These are phyloP conservation scores for Trachops cirrhosus DNA, from an alignment of 2,797 vertebrate species.

Conservation along the genomic window DNA sequence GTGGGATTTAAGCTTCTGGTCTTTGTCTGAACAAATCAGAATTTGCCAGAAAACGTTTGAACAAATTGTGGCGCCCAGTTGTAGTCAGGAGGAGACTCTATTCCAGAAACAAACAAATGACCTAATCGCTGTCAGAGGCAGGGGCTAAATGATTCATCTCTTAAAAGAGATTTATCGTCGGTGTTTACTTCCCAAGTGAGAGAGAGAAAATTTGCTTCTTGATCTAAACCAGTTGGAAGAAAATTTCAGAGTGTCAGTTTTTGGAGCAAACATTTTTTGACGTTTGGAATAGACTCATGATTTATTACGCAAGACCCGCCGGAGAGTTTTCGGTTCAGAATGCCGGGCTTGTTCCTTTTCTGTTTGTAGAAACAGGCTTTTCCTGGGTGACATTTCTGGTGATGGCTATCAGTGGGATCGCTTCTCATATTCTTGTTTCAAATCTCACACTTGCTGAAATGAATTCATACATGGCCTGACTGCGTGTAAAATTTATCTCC, in stretches of 20 bases:
- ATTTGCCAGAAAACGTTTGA: slow-evolving; percentile 62
- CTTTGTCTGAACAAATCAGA: slow-evolving; percentile 77
- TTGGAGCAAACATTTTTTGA: background rate
- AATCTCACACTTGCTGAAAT: background rate
- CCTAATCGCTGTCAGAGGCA: background rate
- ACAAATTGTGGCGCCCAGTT: background rate
- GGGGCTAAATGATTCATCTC: background rate
- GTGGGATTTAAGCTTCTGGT: slow-evolving; percentile 75
- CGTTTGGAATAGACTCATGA: background rate
- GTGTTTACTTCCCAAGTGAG: background rate
- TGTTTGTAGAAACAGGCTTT: background rate
- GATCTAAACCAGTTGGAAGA: slow-evolving; percentile 53
- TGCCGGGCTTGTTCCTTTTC: background rate
- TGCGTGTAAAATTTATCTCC: background rate
- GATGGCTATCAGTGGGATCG: background rate
- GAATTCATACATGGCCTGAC: background rate
- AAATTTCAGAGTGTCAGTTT: background rate
- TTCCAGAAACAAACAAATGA: slow-evolving; percentile 60
- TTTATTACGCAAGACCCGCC: slow-evolving; percentile 4
- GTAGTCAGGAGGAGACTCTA: background rate
- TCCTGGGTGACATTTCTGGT: background rate
- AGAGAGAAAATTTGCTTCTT: slow-evolving; percentile 27
- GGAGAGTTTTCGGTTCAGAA: background rate
- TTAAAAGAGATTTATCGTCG: background rate
- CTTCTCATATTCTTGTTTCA: slow-evolving; percentile 18